Evolutionary conservation across 2,888 invertebrate genomes (phyloP).

Genomic region (Acheta domesticus): DNA sequence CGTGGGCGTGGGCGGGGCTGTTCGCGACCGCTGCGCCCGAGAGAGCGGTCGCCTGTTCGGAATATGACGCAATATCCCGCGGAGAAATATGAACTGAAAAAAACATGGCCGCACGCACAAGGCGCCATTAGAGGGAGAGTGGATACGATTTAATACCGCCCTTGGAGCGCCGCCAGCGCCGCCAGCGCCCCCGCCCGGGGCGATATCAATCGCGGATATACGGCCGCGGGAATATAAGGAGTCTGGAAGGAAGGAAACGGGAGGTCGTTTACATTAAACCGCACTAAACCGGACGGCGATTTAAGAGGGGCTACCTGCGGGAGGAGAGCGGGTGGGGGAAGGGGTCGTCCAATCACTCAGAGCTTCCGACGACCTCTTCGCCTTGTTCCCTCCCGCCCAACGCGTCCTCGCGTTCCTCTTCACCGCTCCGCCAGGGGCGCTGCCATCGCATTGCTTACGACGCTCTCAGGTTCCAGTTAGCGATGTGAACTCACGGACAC

Average conservation of each 20-base stretch:
- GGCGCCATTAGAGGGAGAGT: background rate
- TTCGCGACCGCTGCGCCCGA: no score
- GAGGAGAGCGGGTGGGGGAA: background rate
- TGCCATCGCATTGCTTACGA: no score
- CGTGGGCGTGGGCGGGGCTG: no score
- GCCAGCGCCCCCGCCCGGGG: background rate
- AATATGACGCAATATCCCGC: slow-evolving; percentile 7
- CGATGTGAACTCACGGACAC: no score
- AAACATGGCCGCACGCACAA: background rate
- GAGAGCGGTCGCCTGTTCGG: background rate
- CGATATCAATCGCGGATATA: slow-evolving; percentile 3
- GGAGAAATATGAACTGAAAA: slow-evolving; percentile 6
- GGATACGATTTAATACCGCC: background rate
- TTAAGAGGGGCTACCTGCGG: background rate
- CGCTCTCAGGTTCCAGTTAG: no score
- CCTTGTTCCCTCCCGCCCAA: background rate
- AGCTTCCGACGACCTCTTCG: background rate
- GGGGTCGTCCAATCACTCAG: background rate
- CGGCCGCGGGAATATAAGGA: background rate
- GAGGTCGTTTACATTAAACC: slow-evolving; percentile 18
- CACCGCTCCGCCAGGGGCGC: no score
- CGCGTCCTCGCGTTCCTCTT: no score
- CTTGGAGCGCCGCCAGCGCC: background rate
- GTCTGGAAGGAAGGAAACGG: background rate
- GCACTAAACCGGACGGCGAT: slow-evolving; percentile 1